A percentile compares a stretch with the other conserved stretches of the same genome.
Evolutionary conservation across 2,113 vertebrate species (phyloP).

Genomic region (Rhinoderma darwinii): DNA sequence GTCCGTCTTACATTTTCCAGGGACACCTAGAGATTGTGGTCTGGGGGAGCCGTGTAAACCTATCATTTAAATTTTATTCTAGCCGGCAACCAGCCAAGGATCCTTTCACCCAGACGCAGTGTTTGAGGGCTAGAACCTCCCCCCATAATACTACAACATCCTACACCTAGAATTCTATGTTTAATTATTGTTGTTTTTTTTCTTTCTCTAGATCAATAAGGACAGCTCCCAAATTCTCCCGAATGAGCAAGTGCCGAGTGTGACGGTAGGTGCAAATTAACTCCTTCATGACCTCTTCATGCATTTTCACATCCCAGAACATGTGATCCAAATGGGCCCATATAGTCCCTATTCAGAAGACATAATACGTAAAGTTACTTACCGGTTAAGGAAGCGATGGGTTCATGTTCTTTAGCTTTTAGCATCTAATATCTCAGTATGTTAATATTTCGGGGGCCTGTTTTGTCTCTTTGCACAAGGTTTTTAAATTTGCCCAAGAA

Average conservation of each 20-base stretch:
- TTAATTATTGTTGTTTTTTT: constrained; percentile 56
- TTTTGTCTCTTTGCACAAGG: not conserved
- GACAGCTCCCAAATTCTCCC: constrained; percentile 63
- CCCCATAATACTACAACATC: not conserved
- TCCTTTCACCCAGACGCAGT: constrained; percentile 3
- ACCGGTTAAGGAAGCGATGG: not conserved
- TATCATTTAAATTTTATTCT: constrained; percentile 20
- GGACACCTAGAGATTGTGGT: not conserved
- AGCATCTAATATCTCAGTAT: not conserved
- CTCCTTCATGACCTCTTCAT: not conserved
- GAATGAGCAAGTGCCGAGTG: constrained; percentile 63
- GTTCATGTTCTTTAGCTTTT: not conserved
- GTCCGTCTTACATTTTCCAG: constrained; percentile 4
- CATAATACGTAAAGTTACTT: not conserved
- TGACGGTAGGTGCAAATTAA: constrained; percentile 66
- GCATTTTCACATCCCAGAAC: not conserved
- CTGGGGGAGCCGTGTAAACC: not conserved
- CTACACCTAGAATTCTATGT: not conserved
- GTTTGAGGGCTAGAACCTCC: not conserved
- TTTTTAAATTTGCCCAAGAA: not conserved
- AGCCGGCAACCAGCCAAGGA: not conserved
- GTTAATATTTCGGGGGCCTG: not conserved
- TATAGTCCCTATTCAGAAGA: not conserved
- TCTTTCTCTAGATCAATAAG: constrained; percentile 68
- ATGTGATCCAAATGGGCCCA: not conserved